phyloP scores from a whole-genome alignment of 2,113 vertebrate species.

The Zosterops lateralis region DNA sequence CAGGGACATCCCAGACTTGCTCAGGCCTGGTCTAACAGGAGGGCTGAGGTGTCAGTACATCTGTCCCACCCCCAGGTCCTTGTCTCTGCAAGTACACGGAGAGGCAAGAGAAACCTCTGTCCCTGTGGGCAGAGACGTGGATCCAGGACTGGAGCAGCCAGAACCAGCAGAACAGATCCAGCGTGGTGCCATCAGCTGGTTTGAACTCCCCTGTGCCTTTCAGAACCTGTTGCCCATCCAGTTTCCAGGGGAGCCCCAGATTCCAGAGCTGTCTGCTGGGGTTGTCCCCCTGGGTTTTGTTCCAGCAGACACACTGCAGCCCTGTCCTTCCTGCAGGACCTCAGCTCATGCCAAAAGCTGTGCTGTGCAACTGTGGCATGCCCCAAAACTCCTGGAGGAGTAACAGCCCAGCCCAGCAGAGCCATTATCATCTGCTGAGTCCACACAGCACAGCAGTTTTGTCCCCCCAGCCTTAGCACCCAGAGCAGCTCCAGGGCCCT shows the following conservation, averaged over 20 bases:
- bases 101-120: background rate
- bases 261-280: background rate
- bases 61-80: background rate
- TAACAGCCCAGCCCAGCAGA: background rate
- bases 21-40: background rate
- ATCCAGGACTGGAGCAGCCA: background rate
- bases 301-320: background rate
- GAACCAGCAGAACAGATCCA: background rate
- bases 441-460: background rate
- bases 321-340: background rate
- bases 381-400: background rate
- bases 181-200: accelerated
- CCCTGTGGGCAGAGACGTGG: background rate
- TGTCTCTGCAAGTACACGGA: accelerated
- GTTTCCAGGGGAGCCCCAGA: background rate
- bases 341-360: background rate
- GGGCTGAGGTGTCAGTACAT: background rate
- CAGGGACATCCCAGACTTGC: background rate
- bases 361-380: accelerated
- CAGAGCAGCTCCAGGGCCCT: background rate
- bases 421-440: background rate
- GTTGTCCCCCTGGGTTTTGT: too few species aligned
- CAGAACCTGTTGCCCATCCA: background rate
- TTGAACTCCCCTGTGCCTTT: background rate
- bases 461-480: background rate